Evolutionary conservation across 2,797 vertebrate genomes (phyloP), one percentile per base, ranked within the genome.

Genomic region (Sebastes steindachneri): DNA sequence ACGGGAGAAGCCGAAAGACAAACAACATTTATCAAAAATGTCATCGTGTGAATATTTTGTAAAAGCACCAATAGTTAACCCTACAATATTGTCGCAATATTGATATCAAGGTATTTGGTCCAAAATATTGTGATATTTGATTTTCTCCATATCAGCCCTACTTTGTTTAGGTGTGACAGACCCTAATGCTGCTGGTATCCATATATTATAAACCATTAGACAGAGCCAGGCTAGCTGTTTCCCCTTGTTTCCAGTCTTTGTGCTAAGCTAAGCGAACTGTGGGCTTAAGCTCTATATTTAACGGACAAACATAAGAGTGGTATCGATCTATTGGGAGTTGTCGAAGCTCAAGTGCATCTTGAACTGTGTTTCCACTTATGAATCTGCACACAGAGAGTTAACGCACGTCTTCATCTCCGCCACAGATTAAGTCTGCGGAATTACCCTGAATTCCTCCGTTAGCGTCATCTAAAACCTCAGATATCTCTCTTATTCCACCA

Each of bases 381-480:
- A 57, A 31, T 79, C 35, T 48, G 51, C 79, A 51, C 75, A 59
- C 62, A 58, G 29, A 79, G 73, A 86, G 77, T 85, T 79, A 87
- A 86, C 48, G 8, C 72, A 68, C 68, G 78, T 89, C 86, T 90
- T 83, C 73, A 79, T 87, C 80, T 78, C 68, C 68, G 84, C 94
- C 93, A 81, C 93, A 92, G 77, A 90, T 89, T 59, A 71, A 84
- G 72, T 70, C n/a, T 60, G 80, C 73, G 83, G 91, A 91, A 93
- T 94, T 92, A 86, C 73, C 86, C 81, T 17, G 31, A 89, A 93
- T 93, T 90, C 89, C 75, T 92, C 45, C 70, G 57, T 89, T 63
- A 79, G 88, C 89, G 83, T 93, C 87, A 88, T 86, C 82, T 81
- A 84, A 92, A 92, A 94, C 92, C 90, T 89, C 93, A 93, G 86